phyloP scores from a whole-genome alignment of 1,140 invertebrate genomes.

The Pectinophora gossypiella region DNA sequence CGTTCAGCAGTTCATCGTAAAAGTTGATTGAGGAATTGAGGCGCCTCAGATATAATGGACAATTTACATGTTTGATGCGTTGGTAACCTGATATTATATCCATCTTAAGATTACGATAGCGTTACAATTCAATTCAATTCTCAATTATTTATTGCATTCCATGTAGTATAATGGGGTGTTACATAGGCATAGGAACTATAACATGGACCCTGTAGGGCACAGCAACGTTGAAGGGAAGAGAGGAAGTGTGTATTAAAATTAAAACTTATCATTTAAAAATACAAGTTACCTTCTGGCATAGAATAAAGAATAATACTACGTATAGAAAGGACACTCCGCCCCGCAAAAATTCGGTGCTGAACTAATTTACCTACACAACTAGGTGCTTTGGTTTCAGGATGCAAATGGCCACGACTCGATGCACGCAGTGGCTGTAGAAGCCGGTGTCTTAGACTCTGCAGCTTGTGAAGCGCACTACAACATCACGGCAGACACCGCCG shows the following conservation, averaged over 20 bases:
- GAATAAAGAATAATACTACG: too few relatives aligned
- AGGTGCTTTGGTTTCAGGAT: slow-evolving; percentile 14
- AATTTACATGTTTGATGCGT: too few relatives aligned
- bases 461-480: slow-evolving; percentile 12
- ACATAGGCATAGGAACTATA: too few relatives aligned
- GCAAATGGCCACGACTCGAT: slow-evolving; percentile 14
- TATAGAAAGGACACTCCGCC: background rate
- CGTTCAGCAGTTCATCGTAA: background rate
- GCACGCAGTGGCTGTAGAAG: slow-evolving; percentile 8
- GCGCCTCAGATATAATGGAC: background rate
- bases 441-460: slow-evolving; percentile 1
- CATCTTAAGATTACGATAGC: too few relatives aligned
- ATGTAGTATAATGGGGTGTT: too few relatives aligned
- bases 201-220: too few relatives aligned
- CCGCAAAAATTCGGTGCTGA: background rate
- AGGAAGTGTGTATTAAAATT: background rate
- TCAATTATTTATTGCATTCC: too few relatives aligned
- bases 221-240: too few relatives aligned
- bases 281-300: background rate
- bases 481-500: slow-evolving; percentile 6
- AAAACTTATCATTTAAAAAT: background rate
- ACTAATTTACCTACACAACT: too few relatives aligned
- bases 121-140: too few relatives aligned
- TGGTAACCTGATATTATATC: too few relatives aligned
- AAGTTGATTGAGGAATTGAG: background rate